These are phyloP conservation scores for Arvicanthis niloticus DNA, from an alignment of 2,113 vertebrate genomes.

Conservation along the genomic window DNA sequence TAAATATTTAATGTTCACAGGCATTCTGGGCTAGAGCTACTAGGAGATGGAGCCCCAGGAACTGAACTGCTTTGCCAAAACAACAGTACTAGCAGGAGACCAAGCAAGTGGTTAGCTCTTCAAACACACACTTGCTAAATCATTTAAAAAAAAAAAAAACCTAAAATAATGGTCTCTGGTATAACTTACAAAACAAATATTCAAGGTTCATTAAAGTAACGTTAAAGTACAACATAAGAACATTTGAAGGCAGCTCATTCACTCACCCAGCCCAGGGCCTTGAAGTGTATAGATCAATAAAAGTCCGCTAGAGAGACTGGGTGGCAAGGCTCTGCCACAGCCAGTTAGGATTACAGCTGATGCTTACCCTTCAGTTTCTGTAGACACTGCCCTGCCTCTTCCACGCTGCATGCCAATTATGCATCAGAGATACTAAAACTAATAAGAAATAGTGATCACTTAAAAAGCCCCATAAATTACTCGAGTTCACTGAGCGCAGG, in stretches of 20 bases:
- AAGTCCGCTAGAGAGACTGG: not conserved
- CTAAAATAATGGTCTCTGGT: constrained; percentile 19
- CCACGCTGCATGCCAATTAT: not conserved
- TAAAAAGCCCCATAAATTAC: not conserved
- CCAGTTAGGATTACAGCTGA: not conserved
- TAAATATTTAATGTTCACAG: constrained; percentile 44
- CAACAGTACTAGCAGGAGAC: constrained; percentile 14
- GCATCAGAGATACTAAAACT: constrained; percentile 6
- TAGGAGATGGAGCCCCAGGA: not conserved
- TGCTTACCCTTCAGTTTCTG: not conserved
- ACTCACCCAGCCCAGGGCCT: not conserved
- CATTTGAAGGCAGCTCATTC: constrained; percentile 51
- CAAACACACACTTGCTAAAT: not conserved
- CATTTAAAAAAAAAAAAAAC: constrained; percentile 14
- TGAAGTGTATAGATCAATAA: constrained; percentile 19
- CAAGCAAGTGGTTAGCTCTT: constrained; percentile 47
- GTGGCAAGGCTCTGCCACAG: not conserved
- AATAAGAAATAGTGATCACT: not conserved
- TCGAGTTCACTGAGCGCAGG: not conserved
- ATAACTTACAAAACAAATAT: constrained; percentile 1
- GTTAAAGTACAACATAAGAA: constrained; percentile 43
- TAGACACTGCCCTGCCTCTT: not conserved
- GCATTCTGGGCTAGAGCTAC: not conserved
- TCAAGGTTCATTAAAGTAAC: constrained; percentile 32
- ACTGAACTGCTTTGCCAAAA: constrained; percentile 37